Evolutionary conservation across 2,797 vertebrate genomes (phyloP).

Genomic region (Selene dorsalis): DNA sequence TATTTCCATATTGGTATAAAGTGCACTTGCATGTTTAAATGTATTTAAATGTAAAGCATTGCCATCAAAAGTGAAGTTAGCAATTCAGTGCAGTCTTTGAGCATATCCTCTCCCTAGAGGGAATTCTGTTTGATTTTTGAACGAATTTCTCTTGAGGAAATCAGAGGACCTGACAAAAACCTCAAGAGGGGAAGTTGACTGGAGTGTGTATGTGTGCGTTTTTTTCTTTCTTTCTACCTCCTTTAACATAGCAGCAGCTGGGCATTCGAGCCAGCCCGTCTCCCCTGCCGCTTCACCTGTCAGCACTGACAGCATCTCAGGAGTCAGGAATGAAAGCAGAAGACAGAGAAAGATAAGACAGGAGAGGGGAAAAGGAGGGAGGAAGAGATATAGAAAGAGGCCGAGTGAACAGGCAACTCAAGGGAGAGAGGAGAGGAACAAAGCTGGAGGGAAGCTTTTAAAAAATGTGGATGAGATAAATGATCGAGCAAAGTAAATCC

Average conservation of each 20-base stretch:
- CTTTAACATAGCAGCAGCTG: conserved; percentile 67
- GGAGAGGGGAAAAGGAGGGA: conserved; percentile 17
- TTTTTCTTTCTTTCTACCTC: conserved; percentile 35
- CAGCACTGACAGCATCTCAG: conserved; percentile 77
- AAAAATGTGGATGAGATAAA: background rate
- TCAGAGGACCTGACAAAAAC: conserved; percentile 71
- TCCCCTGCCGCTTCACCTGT: conserved; percentile 77
- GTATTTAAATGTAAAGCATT: conserved; percentile 17
- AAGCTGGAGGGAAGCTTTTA: conserved; percentile 24
- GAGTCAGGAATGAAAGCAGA: conserved; percentile 71
- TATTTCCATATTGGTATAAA: conserved; percentile 16
- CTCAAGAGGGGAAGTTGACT: conserved; percentile 67
- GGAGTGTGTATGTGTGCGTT: conserved; percentile 35
- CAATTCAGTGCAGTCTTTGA: conserved; percentile 12
- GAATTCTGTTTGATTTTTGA: conserved; percentile 66
- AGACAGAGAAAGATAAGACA: conserved; percentile 58
- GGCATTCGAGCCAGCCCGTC: conserved; percentile 64
- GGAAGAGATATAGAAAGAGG: conserved; percentile 46
- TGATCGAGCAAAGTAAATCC: conserved; percentile 5
- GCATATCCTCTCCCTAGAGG: conserved; percentile 32
- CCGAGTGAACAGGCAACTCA: conserved; percentile 19
- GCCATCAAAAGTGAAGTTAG: conserved; percentile 15
- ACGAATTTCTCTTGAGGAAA: conserved; percentile 63
- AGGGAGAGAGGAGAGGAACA: conserved; percentile 48
- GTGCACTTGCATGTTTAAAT: conserved; percentile 24